A percentile compares a stretch with the other conserved stretches of the same genome.
phyloP scores from a whole-genome alignment of 2,888 invertebrate genomes.

The Stenichneumon culpator region DNA sequence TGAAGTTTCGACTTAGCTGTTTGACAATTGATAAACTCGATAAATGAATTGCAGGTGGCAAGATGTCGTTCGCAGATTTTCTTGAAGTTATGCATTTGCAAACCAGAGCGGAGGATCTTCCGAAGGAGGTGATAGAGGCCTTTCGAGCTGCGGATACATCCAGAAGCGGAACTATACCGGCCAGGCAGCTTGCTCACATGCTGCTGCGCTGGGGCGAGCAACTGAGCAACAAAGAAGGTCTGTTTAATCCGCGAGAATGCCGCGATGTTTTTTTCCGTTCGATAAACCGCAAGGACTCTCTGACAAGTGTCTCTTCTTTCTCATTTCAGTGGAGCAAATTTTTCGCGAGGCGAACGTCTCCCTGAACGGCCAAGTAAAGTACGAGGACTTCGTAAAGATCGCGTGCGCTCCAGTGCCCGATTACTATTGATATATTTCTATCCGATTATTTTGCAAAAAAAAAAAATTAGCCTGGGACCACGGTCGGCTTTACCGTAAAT shows the following conservation, averaged over 20 bases:
- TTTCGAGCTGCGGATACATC: slow-evolving; percentile 94
- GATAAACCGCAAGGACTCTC: too few species aligned
- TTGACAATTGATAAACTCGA: not conserved
- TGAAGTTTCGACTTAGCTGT: not conserved
- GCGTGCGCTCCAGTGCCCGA: slow-evolving; percentile 97
- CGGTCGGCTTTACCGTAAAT: not conserved
- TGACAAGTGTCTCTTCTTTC: slow-evolving; percentile 27
- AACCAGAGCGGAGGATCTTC: slow-evolving; percentile 92
- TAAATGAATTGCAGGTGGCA: slow-evolving; percentile 88
- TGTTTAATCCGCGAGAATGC: slow-evolving; percentile 1
- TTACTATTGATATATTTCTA: slow-evolving; percentile 89
- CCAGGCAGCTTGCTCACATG: slow-evolving; percentile 93
- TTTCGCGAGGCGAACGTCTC: slow-evolving; percentile 96
- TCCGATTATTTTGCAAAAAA: not conserved
- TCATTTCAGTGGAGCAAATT: slow-evolving; percentile 91
- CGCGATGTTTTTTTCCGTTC: too few species aligned
- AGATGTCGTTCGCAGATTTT: slow-evolving; percentile 98
- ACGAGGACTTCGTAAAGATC: slow-evolving; percentile 96
- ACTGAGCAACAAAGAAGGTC: slow-evolving; percentile 89
- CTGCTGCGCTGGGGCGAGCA: slow-evolving; percentile 97
- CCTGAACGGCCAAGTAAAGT: slow-evolving; percentile 92
- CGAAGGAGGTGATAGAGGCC: slow-evolving; percentile 94
- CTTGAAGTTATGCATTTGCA: slow-evolving; percentile 98
- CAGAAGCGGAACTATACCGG: slow-evolving; percentile 91
- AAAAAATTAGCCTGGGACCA: not conserved